Evolutionary conservation across 2,888 invertebrate species (phyloP).

Genomic region (Arrhopalites spinosus): DNA sequence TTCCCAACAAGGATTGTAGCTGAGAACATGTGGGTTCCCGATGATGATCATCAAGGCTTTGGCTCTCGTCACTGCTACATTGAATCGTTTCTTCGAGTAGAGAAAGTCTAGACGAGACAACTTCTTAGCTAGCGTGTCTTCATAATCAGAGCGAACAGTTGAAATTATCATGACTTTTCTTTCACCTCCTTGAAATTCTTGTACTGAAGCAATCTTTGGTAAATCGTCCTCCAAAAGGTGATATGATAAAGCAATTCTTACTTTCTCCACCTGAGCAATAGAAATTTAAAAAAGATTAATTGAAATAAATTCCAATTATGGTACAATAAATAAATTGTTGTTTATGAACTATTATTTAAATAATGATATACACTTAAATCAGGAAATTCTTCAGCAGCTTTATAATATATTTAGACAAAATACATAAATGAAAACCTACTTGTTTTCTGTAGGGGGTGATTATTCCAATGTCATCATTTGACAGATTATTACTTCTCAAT

Average conservation of each 20-base stretch:
- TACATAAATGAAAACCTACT: conserved; percentile 62
- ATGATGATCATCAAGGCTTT: conserved; percentile 70
- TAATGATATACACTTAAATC: too few relatives aligned
- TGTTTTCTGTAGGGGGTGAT: conserved; percentile 92
- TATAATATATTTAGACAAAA: background rate
- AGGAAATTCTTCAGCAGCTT: too few relatives aligned
- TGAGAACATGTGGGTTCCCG: conserved; percentile 62
- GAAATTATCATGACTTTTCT: conserved; percentile 74
- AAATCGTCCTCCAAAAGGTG: conserved; percentile 58
- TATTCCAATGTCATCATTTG: conserved; percentile 77
- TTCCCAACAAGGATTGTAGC: conserved; percentile 22
- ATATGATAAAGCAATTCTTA: conserved; percentile 65
- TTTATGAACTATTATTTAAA: background rate
- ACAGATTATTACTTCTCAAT: conserved; percentile 68
- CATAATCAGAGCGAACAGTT: conserved; percentile 64
- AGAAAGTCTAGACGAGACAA: conserved; percentile 25
- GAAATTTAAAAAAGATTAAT: conserved; percentile 5
- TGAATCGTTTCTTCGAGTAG: conserved; percentile 66
- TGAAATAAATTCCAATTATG: too few relatives aligned
- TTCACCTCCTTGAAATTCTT: conserved; percentile 77
- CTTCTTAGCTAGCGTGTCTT: background rate
- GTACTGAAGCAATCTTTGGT: conserved; percentile 78
- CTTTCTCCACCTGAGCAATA: conserved; percentile 66
- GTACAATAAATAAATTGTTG: too few relatives aligned
- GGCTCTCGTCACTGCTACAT: conserved; percentile 75